phyloP scores from a whole-genome alignment of 1,140 invertebrate genomes.

The Hycleus phaleratus region DNA sequence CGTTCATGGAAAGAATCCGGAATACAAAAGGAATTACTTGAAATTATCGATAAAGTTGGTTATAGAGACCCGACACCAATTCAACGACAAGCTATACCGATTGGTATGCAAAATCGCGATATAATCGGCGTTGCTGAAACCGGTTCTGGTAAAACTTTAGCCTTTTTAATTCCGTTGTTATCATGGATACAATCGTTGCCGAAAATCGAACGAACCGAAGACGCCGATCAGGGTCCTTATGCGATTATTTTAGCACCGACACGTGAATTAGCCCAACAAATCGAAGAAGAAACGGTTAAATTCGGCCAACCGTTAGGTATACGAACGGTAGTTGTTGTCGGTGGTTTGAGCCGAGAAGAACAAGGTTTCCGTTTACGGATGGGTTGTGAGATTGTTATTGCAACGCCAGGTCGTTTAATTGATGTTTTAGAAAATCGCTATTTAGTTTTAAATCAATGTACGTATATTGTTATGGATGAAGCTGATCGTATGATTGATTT shows the following conservation, averaged over 20 bases:
- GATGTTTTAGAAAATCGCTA: slow-evolving; percentile 99
- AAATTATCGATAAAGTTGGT: slow-evolving; percentile 92
- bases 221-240: slow-evolving; percentile 95
- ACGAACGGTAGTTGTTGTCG: slow-evolving; percentile 95
- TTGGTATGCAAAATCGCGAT: slow-evolving; percentile 96
- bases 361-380: slow-evolving; percentile 94
- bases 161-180: slow-evolving; percentile 94
- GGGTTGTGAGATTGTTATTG: slow-evolving; percentile 99
- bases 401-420: slow-evolving; percentile 97
- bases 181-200: slow-evolving; percentile 98
- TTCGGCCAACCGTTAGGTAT: slow-evolving; percentile 94
- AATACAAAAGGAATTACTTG: slow-evolving; percentile 86
- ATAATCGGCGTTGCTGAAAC: slow-evolving; percentile 99
- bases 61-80: slow-evolving; percentile 99
- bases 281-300: slow-evolving; percentile 98
- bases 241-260: slow-evolving; percentile 98
- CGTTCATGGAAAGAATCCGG: slow-evolving; percentile 90
- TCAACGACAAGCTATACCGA: slow-evolving; percentile 98
- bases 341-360: slow-evolving; percentile 94
- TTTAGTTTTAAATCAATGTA: slow-evolving; percentile 92
- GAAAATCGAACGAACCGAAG: slow-evolving; percentile 87
- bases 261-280: slow-evolving; percentile 98
- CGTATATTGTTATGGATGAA: slow-evolving; percentile 88
- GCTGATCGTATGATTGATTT: slow-evolving; percentile 99
- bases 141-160: slow-evolving; percentile 87